These are phyloP conservation scores for Magallana ariakensis DNA, from an alignment of 1,140 invertebrate genomes.

Conservation along the genomic window DNA sequence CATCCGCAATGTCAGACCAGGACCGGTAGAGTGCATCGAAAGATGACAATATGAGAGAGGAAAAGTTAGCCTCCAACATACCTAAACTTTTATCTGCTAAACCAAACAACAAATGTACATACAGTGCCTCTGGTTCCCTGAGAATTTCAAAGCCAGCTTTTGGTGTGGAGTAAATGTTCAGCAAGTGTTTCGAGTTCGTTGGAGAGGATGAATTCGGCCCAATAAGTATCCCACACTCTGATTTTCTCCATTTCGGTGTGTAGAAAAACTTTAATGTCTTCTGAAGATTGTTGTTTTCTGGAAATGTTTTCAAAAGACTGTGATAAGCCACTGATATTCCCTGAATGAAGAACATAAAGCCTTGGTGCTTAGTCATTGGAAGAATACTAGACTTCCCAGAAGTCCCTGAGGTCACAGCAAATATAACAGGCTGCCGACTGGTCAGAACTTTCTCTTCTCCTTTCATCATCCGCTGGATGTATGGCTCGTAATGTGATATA, in stretches of 20 bases:
- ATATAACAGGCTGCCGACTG: slow-evolving; percentile 66
- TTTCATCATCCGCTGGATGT: slow-evolving; percentile 73
- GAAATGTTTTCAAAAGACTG: slow-evolving; percentile 68
- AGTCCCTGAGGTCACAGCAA: slow-evolving; percentile 78
- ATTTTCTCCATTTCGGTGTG: slow-evolving; percentile 70
- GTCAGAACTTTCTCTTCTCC: slow-evolving; percentile 74
- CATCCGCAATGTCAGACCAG: slow-evolving; percentile 68
- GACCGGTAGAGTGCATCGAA: slow-evolving; percentile 70
- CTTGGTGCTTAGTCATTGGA: slow-evolving; percentile 72
- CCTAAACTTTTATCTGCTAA: slow-evolving; percentile 75
- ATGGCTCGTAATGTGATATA: slow-evolving; percentile 70
- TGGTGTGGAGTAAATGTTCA: slow-evolving; percentile 76
- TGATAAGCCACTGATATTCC: slow-evolving; percentile 72
- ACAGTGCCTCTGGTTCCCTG: slow-evolving; percentile 76
- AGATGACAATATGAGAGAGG: slow-evolving; percentile 75
- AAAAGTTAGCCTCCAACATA: slow-evolving; percentile 78
- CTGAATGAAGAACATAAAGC: slow-evolving; percentile 72
- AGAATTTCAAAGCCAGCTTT: slow-evolving; percentile 73
- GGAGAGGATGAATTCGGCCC: slow-evolving; percentile 78
- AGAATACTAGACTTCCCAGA: slow-evolving; percentile 74
- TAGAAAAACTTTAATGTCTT: slow-evolving; percentile 78
- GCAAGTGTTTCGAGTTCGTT: slow-evolving; percentile 71
- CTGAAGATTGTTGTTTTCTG: slow-evolving; percentile 64
- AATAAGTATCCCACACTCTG: slow-evolving; percentile 71
- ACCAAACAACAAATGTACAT: slow-evolving; percentile 78